Evolutionary conservation across 2,888 invertebrate species (phyloP).

Genomic region (Meghimatium bilineatum): DNA sequence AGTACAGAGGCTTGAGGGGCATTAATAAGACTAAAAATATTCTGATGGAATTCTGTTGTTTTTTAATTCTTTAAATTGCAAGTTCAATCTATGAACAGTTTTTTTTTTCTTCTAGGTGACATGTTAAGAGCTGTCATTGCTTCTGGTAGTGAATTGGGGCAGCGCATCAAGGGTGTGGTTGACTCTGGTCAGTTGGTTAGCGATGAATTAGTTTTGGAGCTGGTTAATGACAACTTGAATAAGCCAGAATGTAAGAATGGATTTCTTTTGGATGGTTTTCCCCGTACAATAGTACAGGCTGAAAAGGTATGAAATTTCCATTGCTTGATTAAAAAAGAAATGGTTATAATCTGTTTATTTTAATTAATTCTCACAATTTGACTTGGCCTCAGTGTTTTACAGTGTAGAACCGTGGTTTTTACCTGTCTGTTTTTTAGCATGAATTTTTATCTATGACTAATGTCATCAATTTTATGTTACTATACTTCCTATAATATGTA

Average conservation of each 20-base stretch:
- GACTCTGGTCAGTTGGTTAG: constrained; percentile 92
- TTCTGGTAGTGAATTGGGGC: constrained; percentile 91
- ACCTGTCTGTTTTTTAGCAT: no score
- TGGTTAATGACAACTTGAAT: constrained; percentile 93
- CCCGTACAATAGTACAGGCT: constrained; percentile 94
- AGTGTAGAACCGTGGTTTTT: no score
- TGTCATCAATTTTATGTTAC: no score
- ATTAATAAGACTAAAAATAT: no score
- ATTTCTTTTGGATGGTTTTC: constrained; percentile 97
- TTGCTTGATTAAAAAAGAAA: no score
- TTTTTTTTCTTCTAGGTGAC: constrained; percentile 82
- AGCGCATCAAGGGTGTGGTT: constrained; percentile 90
- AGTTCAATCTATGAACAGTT: background rate
- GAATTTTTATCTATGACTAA: no score
- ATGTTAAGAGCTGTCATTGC: constrained; percentile 95
- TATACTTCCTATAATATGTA: no score
- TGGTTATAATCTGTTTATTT: no score
- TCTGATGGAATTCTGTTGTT: background rate
- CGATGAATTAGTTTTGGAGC: constrained; percentile 94
- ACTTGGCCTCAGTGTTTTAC: no score
- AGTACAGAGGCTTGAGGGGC: no score
- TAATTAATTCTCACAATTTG: no score
- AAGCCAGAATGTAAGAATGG: constrained; percentile 94
- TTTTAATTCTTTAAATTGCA: background rate
- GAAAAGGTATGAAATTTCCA: no score